Evolutionary conservation across 2,888 invertebrate genomes (phyloP).

Genomic region (Drosophila neonasuta): DNA sequence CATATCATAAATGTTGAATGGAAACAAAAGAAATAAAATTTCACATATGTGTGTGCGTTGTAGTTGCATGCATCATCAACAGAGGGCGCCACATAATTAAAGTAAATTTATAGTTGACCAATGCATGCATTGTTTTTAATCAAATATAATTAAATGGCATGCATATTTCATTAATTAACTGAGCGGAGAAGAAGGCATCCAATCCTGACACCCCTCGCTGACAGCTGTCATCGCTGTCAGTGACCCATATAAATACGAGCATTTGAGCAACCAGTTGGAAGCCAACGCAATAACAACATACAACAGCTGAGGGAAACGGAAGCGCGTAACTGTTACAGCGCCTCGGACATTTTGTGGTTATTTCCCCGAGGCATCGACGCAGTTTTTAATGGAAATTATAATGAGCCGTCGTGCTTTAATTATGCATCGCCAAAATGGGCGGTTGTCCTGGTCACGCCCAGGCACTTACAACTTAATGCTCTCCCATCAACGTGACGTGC

Average conservation of each 20-base stretch:
- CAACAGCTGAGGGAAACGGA: slow-evolving; percentile 6
- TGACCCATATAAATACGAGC: slow-evolving; percentile 19
- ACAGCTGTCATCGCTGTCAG: slow-evolving; percentile 62
- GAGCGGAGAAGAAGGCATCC: background rate
- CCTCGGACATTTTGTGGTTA: slow-evolving; percentile 34
- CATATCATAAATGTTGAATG: slow-evolving; percentile 32
- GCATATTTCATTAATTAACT: slow-evolving; percentile 67
- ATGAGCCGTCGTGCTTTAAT: slow-evolving; percentile 72
- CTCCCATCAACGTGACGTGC: slow-evolving; percentile 60
- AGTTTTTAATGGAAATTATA: slow-evolving; percentile 76
- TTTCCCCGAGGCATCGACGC: slow-evolving; percentile 28
- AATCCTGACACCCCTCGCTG: slow-evolving; percentile 22
- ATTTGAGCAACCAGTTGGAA: slow-evolving; percentile 20
- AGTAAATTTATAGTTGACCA: slow-evolving; percentile 50
- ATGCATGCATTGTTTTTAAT: slow-evolving; percentile 62
- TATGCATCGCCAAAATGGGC: slow-evolving; percentile 56
- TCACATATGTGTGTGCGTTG: background rate
- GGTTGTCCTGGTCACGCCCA: slow-evolving; percentile 46
- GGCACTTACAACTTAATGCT: slow-evolving; percentile 70
- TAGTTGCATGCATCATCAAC: slow-evolving; percentile 16
- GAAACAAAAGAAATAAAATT: slow-evolving; percentile 38
- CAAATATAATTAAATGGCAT: slow-evolving; percentile 67
- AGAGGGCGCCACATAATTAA: slow-evolving; percentile 54
- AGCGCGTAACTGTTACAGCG: slow-evolving; percentile 22
- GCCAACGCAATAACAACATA: background rate